These are phyloP conservation scores for Bergia sp. DNA, from an alignment of 92 coral and sea anemone genomes.

Conservation along the genomic window DNA sequence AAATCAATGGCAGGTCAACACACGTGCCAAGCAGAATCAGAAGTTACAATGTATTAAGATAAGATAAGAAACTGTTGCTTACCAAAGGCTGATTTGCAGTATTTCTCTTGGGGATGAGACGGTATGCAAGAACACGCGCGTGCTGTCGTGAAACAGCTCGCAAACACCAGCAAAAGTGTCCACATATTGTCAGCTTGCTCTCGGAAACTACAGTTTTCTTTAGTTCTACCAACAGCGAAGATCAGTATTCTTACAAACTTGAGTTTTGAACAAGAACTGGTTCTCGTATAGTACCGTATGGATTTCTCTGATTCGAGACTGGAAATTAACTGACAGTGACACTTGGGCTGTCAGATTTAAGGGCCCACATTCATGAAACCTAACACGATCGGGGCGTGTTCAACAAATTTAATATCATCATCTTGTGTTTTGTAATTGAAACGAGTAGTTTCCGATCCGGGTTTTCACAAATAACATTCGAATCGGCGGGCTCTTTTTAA, in stretches of 20 bases:
- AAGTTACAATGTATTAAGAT: neutral
- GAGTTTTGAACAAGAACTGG: neutral
- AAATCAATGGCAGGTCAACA: neutral
- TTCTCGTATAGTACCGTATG: neutral
- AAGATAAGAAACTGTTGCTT: constrained; percentile 34
- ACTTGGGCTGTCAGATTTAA: constrained; percentile 33
- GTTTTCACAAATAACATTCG: neutral
- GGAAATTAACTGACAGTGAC: constrained; percentile 31
- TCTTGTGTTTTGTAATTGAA: constrained; percentile 28
- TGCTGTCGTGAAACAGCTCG: constrained; percentile 7
- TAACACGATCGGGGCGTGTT: constrained; percentile 30
- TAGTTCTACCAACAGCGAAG: neutral
- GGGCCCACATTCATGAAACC: constrained; percentile 17
- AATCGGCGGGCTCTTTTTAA: neutral
- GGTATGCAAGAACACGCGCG: constrained; percentile 85
- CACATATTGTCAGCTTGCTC: constrained; percentile 12
- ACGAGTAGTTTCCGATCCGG: constrained; percentile 38
- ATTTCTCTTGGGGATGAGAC: constrained; percentile 90
- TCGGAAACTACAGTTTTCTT: constrained; percentile 5
- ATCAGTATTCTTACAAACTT: neutral
- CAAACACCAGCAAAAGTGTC: neutral
- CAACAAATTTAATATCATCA: neutral
- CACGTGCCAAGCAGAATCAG: neutral
- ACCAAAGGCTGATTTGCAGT: constrained; percentile 95
- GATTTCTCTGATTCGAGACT: constrained; percentile 11